A percentile compares a stretch with the other conserved stretches of the same genome.
Evolutionary conservation across 64 coral and sea anemone species (phyloP).

Genomic region (Dendronephthya gigantea): DNA sequence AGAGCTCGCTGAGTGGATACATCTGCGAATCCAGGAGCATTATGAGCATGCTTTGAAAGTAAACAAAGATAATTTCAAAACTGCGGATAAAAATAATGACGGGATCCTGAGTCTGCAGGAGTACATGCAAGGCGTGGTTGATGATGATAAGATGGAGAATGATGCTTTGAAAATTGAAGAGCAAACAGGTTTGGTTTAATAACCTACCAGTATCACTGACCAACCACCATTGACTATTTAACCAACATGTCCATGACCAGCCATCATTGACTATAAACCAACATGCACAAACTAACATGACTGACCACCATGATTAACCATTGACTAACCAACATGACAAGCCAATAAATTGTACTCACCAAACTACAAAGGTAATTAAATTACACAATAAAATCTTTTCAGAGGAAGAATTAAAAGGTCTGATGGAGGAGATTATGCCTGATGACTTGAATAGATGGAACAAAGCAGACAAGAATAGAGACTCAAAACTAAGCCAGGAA

Average conservation of each 20-base stretch:
- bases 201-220: neutral
- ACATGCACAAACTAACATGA: no score
- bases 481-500: slow-evolving; percentile 55
- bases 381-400: neutral
- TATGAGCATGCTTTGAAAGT: slow-evolving; percentile 40
- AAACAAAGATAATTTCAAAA: slow-evolving; percentile 54
- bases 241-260: no score
- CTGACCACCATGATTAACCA: no score
- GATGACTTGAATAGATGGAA: slow-evolving; percentile 51
- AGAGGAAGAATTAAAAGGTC: slow-evolving; percentile 49
- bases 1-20: slow-evolving; percentile 70
- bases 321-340: no score
- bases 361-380: no score
- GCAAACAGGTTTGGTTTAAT: slow-evolving; percentile 45
- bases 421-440: slow-evolving; percentile 36
- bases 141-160: slow-evolving; percentile 41
- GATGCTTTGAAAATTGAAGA: slow-evolving; percentile 20
- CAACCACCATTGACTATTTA: no score
- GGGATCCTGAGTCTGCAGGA: slow-evolving; percentile 53
- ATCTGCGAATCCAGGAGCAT: slow-evolving; percentile 74
- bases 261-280: no score
- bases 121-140: slow-evolving; percentile 47
- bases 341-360: no score
- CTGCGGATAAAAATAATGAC: slow-evolving; percentile 45
- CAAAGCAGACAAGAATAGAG: slow-evolving; percentile 59